A percentile compares a stretch with the other conserved stretches of the same genome.
These are phyloP conservation scores for Phytoseiulus persimilis DNA, from an alignment of 2,888 invertebrate genomes.

Conservation along the genomic window DNA sequence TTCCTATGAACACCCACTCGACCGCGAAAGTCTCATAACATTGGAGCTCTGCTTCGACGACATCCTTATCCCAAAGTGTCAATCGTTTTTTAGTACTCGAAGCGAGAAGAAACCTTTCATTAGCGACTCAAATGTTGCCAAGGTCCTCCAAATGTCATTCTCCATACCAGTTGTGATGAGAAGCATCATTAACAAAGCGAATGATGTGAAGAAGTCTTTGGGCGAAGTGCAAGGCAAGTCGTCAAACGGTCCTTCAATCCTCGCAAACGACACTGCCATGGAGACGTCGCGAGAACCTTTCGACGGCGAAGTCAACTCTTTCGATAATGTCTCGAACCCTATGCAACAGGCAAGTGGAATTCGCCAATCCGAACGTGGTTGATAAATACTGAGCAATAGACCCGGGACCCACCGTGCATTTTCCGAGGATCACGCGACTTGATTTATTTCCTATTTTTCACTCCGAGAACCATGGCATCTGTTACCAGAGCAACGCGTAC, in stretches of 20 bases:
- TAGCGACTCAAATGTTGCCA: constrained; percentile 37
- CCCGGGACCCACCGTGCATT: no score
- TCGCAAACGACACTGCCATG: neutral
- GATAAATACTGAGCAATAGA: no score
- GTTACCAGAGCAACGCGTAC: no score
- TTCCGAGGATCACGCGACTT: no score
- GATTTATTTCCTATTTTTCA: no score
- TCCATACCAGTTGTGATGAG: constrained; percentile 88
- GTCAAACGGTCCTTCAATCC: neutral
- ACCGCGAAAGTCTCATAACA: constrained; percentile 77
- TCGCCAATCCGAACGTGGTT: constrained; percentile 42
- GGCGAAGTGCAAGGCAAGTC: constrained; percentile 40
- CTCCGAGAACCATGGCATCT: no score
- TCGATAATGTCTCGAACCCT: neutral
- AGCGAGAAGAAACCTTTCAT: constrained; percentile 38
- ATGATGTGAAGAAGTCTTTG: constrained; percentile 43
- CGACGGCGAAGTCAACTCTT: neutral
- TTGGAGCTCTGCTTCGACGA: constrained; percentile 78
- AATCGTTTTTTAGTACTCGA: constrained; percentile 56
- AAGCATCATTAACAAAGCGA: constrained; percentile 62
- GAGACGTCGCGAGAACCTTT: constrained; percentile 7
- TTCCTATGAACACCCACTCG: constrained; percentile 80
- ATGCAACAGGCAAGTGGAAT: constrained; percentile 42
- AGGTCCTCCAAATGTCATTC: constrained; percentile 57
- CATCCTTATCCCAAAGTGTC: constrained; percentile 67